Base-by-base conservation (phyloP, 1,140 invertebrate species). In the Caerostris darwini region DNA sequence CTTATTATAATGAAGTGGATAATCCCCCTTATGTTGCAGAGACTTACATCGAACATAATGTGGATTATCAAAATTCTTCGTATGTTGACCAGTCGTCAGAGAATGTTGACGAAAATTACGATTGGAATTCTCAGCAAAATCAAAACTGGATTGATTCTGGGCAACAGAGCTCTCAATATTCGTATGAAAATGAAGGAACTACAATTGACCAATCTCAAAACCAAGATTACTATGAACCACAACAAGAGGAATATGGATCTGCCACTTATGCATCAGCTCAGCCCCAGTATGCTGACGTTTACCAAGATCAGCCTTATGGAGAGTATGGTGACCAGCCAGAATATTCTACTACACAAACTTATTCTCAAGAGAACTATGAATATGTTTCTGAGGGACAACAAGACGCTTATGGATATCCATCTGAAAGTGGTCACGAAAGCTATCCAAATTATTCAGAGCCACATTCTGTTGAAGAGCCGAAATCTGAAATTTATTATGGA, bases 41-140 rank as follows among this genome's bases (percentile, higher is more conserved):
- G n/a, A 85, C 90, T 61, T 93, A 93, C 7, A 85, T 85, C 10
- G 56, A 85, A 56, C 83, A 85, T 34, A 85, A 85, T 58, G 64
- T 71, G 10, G 83, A 87, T 64, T 93, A 93, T 59, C 92, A 93
- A 59, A 83, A 71, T 50, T 56, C 34, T 14, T 56, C 69, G 3
- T 82, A 91, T 17, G 57, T 53, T 7, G 90, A 81, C 6, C 54
- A 57, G 50, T 50, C 61, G 34, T n/a, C 3, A 34, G 69, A n/a
- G 8, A 77, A 14, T 59, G 83, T 8, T n/a, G 57, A 57, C 14
- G 56, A 12, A 10, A 90, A 34, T 50, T 57, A 90, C 5, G 67
- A 85, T 12, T 92, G 90, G 90, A 54, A 19, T 59, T 59, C 54
- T 5, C 59, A 85, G 14, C 50, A 14, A 17, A 59, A 92, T 54